Conservation (phyloP, 2,113 vertebrate species). For the Cyprinodon variegatus region DNA sequence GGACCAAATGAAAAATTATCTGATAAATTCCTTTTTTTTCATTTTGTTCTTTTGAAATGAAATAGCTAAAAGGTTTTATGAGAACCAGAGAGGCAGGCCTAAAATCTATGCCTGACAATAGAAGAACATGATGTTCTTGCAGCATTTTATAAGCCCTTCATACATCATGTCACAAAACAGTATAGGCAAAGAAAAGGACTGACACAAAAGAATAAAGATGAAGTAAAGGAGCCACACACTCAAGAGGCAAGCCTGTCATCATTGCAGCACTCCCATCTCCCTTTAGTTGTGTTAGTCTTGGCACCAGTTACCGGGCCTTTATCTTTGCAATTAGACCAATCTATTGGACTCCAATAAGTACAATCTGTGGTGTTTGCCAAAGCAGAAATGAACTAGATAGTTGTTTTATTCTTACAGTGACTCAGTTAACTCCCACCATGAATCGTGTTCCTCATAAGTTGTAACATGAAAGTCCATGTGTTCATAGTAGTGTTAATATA, state of each 20-base stretch:
- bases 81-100: slow-evolving; percentile 52
- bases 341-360: slow-evolving; percentile 45
- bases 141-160: slow-evolving; percentile 28
- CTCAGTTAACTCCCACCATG: slow-evolving; percentile 19
- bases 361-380: slow-evolving; percentile 42
- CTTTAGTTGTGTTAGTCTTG: slow-evolving; percentile 63
- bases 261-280: slow-evolving; percentile 48
- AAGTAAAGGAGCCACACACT: slow-evolving; percentile 31
- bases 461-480: slow-evolving; percentile 43
- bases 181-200: slow-evolving; percentile 31
- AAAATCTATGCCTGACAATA: slow-evolving; percentile 47
- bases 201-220: slow-evolving; percentile 35
- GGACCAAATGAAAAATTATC: slow-evolving; percentile 18
- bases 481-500: slow-evolving; percentile 27
- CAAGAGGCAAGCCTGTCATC: slow-evolving; percentile 56
- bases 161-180: slow-evolving; percentile 26
- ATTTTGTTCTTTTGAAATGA: slow-evolving; percentile 24
- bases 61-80: slow-evolving; percentile 47
- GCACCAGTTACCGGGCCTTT: slow-evolving; percentile 46
- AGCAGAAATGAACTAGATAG: slow-evolving; percentile 56
- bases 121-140: slow-evolving; percentile 53
- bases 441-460: slow-evolving; percentile 34
- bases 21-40: slow-evolving; percentile 20
- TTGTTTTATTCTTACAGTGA: slow-evolving; percentile 29
- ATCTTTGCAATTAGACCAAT: slow-evolving; percentile 62